Conservation (phyloP, 2,113 vertebrate genomes). For the Herpetotheres cachinnans region DNA sequence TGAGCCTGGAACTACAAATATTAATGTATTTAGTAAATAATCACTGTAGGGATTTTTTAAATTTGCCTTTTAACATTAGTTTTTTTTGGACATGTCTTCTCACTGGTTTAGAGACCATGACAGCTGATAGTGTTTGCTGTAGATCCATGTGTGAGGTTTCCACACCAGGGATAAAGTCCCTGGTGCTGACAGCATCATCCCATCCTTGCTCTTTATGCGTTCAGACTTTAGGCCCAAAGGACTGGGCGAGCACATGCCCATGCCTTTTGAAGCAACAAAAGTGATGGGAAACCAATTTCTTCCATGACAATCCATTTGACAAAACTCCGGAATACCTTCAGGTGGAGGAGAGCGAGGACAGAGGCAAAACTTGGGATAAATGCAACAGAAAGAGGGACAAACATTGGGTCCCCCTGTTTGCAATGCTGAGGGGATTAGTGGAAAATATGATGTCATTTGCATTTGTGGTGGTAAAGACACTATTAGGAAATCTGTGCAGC, state of each 20-base stretch:
- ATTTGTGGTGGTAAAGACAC: neutral
- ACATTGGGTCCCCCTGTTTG: neutral
- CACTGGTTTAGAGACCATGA: fast-evolving
- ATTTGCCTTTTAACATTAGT: neutral
- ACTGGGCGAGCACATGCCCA: too few relatives aligned
- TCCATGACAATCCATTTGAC: fast-evolving
- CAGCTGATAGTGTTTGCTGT: neutral
- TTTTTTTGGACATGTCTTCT: neutral
- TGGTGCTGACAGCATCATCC: neutral
- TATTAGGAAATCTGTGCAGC: neutral
- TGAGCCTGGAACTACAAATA: neutral
- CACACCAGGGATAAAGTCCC: neutral
- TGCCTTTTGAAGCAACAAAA: neutral
- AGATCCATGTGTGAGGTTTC: neutral
- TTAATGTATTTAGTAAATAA: neutral
- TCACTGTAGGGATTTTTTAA: neutral
- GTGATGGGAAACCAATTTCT: neutral
- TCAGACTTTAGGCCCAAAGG: too few relatives aligned
- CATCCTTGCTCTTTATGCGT: neutral
- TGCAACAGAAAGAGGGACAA: too few relatives aligned
- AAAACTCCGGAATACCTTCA: neutral
- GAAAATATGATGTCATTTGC: neutral
- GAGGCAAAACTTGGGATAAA: neutral
- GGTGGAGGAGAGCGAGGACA: neutral
- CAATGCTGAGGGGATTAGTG: neutral